Evolutionary conservation across 2,888 invertebrate genomes (phyloP), one percentile per base, ranked within the genome.

Genomic region (Coelinius sp.): DNA sequence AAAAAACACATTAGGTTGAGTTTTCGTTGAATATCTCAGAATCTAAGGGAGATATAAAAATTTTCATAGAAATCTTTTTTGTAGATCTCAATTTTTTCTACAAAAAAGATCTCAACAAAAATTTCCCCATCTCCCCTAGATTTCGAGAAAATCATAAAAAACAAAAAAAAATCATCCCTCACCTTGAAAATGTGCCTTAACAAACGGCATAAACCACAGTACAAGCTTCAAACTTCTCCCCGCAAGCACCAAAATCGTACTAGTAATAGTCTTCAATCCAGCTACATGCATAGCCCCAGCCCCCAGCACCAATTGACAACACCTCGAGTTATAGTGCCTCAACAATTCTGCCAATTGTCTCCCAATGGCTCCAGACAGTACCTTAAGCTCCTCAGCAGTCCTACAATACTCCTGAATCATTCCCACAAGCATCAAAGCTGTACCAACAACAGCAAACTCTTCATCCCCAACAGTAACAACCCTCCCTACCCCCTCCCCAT

Each of bases 281-380:
- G 97, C 97, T 76, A 97, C 94, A 83, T 96, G 95, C 84, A 99
- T 92, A 5, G 99, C 99, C 52, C 98, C 98, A 46, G 98, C 99
- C 52, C 98, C 99, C 69, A 99, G 90, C 68, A 99, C 96, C 79
- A 99, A 90, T 87, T 98, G 98, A 88, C 97, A 98, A 81, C 94
- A 94, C 72, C 94, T 91, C 4, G 95, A 95, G 88, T 96, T 96
- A 82, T 95, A 96, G 79, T 95, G 93, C 83, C 96, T 92, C 76
- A 97, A 89, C 67, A 98, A 89, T 87, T 98, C 98, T n/a, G 96
- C 92, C 80, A 97, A 92, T 85, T 96, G 92, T 74, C 95, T 92
- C 46, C 96, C 93, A 76, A 97, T 91, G 78, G 94, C 94, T 73
- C 94, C 92, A 20, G 95, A 93, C 67, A 95, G 91, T 22, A 94